A percentile compares a stretch with the other conserved stretches of the same genome.
Conservation (phyloP, 2,888 invertebrate species). For the Pterostichus niger region DNA sequence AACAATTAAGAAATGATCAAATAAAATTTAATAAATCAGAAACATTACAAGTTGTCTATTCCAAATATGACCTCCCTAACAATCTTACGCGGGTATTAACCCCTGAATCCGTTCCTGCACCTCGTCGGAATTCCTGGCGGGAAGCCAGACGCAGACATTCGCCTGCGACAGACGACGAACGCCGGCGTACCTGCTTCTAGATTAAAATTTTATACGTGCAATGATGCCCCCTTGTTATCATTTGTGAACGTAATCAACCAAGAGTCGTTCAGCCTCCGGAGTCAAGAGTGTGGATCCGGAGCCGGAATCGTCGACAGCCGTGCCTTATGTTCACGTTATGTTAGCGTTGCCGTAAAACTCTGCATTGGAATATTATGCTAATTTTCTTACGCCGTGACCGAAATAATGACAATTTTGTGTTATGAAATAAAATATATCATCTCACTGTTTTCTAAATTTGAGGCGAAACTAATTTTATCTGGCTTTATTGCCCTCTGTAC, state of each 20-base stretch:
- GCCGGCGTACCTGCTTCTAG: constrained; percentile 44
- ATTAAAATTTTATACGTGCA: constrained; percentile 57
- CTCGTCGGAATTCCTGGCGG: constrained; percentile 29
- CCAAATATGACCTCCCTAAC: neutral
- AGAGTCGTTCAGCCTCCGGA: neutral
- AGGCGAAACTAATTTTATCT: neutral
- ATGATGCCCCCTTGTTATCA: constrained; percentile 53
- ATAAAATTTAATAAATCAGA: too few species aligned
- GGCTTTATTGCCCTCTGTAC: constrained; percentile 7
- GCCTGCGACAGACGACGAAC: constrained; percentile 10
- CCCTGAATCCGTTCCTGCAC: constrained; percentile 13
- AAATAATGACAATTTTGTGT: constrained; percentile 36
- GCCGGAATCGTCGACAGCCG: constrained; percentile 16
- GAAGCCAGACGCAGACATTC: constrained; percentile 32
- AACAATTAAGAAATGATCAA: too few species aligned
- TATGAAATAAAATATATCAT: constrained; percentile 32
- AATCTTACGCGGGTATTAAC: neutral
- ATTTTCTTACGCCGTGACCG: constrained; percentile 32
- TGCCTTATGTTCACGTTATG: constrained; percentile 27
- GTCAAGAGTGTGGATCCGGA: too few species aligned
- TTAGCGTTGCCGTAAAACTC: neutral
- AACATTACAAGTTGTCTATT: neutral
- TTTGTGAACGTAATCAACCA: constrained; percentile 53
- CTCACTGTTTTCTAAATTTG: constrained; percentile 33
- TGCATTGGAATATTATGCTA: constrained; percentile 50